phyloP scores from a whole-genome alignment of 2,113 vertebrate species.

The Myrmophylax atrothorax region DNA sequence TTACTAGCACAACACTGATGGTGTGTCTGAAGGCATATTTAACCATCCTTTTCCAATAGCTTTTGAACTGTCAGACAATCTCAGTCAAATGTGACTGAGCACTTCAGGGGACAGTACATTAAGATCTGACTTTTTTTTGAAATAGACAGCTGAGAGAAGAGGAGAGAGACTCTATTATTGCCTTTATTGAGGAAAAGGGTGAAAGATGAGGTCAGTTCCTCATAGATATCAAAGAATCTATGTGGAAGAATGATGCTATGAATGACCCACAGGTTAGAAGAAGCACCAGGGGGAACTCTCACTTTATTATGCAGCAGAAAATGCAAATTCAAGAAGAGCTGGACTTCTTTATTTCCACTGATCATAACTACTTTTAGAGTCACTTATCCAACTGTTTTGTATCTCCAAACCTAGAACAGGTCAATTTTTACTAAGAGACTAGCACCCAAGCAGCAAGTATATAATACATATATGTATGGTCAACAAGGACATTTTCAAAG shows the following conservation, averaged over 20 bases:
- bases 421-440: background rate
- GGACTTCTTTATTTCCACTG: background rate
- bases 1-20: background rate
- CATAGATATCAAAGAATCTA: background rate
- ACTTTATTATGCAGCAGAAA: background rate
- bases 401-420: background rate
- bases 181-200: background rate
- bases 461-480: background rate
- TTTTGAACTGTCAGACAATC: background rate
- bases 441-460: background rate
- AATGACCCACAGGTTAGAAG: background rate
- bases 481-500: background rate
- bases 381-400: background rate
- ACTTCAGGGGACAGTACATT: background rate
- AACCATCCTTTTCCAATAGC: background rate
- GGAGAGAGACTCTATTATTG: background rate
- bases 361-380: background rate
- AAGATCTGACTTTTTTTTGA: background rate
- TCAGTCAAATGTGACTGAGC: background rate
- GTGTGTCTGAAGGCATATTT: background rate
- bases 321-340: background rate
- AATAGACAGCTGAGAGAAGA: background rate
- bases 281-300: background rate
- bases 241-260: background rate
- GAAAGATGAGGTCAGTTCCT: background rate